Base-by-base conservation (phyloP, 1,140 invertebrate species). In the Carposina sasakii region DNA sequence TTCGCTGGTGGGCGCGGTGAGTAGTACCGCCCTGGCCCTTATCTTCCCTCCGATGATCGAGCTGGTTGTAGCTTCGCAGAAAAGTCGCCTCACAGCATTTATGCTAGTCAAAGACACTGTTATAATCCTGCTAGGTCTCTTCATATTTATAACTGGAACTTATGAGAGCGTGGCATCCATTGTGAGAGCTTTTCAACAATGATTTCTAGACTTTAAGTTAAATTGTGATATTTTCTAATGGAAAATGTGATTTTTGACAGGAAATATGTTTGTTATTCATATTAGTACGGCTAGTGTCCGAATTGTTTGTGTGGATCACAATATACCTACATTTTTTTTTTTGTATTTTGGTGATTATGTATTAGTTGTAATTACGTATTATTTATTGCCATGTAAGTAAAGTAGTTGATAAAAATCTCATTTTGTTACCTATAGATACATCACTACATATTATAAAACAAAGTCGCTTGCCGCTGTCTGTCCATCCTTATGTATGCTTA, bases 11-110 rank as follows among this genome's bases (percentile, higher is more conserved):
- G 96, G 96, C 1, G 94, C 96, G 0, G 86, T 97, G 3, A 93
- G 93, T 68, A 95, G 94, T 54, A 94, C 94, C 20, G 91, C 93
- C 0, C 83, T 98, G 36, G 95, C 96, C 0, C 87, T 98, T 0
- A 88, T 98, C 9, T 93, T 98, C 60, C 96, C 96, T 1, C 93
- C 96, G 1, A 77, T 97, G 12, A 91, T 98, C 39, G 94, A 98
- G 62, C 87, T 96, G 45, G 85, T 89, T 0, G 79, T 77, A 37
- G 87, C 85, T 57, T 85, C 87, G 22, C 84, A 87, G 48, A 71
- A 81, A 8, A 71, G 73, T 2, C 65, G 85, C 5, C 57, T 87
- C 2, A 76, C 85, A 2, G 43, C 55, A 0, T 67, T 71, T 30
- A 77, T 85, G 3, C 61, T 88, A 3, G 19, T 85, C 12, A 93